Evolutionary conservation across 2,113 vertebrate genomes (phyloP).

Genomic region (Atherinomorus stipes): DNA sequence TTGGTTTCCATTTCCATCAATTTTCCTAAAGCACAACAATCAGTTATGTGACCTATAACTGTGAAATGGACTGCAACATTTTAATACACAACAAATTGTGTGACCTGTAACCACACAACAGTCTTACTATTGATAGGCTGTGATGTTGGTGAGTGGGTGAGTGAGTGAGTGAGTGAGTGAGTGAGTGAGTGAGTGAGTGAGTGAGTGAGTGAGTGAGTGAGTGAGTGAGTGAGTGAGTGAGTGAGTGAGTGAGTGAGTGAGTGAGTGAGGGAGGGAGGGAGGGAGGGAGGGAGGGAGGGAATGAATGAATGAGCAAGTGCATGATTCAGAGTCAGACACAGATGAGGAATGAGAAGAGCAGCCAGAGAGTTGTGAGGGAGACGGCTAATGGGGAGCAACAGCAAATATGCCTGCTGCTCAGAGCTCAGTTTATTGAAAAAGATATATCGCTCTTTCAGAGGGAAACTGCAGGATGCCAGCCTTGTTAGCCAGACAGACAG

Average conservation of each 20-base stretch:
- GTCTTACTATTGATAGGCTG: slow-evolving; percentile 14
- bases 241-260: slow-evolving; percentile 29
- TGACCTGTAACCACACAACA: neutral
- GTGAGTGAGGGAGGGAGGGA: slow-evolving; percentile 14
- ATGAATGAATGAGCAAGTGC: slow-evolving; percentile 25
- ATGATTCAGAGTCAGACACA: slow-evolving; percentile 28
- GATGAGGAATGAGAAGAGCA: slow-evolving; percentile 29
- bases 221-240: slow-evolving; percentile 14
- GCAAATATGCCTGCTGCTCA: slow-evolving; percentile 51
- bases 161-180: slow-evolving; percentile 27
- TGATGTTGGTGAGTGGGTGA: slow-evolving; percentile 27
- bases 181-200: slow-evolving; percentile 13
- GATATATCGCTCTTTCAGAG: slow-evolving; percentile 38
- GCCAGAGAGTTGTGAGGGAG: slow-evolving; percentile 32
- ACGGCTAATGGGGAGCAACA: slow-evolving; percentile 35
- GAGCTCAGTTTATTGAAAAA: slow-evolving; percentile 57
- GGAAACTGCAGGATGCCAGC: slow-evolving; percentile 60
- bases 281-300: slow-evolving; percentile 14
- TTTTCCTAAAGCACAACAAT: no score
- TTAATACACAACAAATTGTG: slow-evolving; percentile 3
- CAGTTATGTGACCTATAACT: no score
- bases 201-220: slow-evolving; percentile 28
- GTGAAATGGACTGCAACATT: no score
- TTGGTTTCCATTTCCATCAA: no score
- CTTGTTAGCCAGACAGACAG: slow-evolving; percentile 67